A percentile compares a stretch with the other conserved stretches of the same genome.
Conservation (phyloP, 2,888 invertebrate species). For the Rhaphigaster nebulosa region DNA sequence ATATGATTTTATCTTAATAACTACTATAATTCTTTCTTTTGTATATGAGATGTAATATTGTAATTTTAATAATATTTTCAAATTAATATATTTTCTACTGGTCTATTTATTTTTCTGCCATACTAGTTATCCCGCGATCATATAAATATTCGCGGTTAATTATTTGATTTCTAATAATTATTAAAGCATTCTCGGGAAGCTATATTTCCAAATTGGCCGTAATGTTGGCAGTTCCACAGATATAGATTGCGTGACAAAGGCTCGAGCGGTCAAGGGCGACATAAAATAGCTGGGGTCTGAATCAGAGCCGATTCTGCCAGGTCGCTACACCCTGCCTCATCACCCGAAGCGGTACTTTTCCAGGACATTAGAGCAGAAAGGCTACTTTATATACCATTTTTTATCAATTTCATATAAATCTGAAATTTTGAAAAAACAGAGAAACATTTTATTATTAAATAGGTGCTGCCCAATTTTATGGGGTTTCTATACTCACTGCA, state of each 20-base stretch:
- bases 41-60: too few species aligned
- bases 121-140: neutral
- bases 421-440: too few species aligned
- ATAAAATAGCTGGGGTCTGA: constrained; percentile 21
- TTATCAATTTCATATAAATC: too few species aligned
- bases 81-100: too few species aligned
- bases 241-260: constrained; percentile 31
- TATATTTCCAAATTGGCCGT: neutral
- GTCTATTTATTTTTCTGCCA: too few species aligned
- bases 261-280: constrained; percentile 30
- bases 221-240: neutral
- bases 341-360: neutral
- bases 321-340: constrained; percentile 6
- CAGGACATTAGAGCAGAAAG: neutral
- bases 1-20: too few species aligned
- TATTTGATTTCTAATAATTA: neutral
- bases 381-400: too few species aligned
- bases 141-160: neutral
- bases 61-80: too few species aligned
- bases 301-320: neutral
- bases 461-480: too few species aligned
- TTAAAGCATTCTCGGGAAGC: neutral
- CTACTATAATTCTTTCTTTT: too few species aligned
- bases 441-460: too few species aligned
- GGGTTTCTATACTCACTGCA: too few species aligned